phyloP scores from a whole-genome alignment of 2,888 invertebrate genomes.

The Lepidochitona cinerea region DNA sequence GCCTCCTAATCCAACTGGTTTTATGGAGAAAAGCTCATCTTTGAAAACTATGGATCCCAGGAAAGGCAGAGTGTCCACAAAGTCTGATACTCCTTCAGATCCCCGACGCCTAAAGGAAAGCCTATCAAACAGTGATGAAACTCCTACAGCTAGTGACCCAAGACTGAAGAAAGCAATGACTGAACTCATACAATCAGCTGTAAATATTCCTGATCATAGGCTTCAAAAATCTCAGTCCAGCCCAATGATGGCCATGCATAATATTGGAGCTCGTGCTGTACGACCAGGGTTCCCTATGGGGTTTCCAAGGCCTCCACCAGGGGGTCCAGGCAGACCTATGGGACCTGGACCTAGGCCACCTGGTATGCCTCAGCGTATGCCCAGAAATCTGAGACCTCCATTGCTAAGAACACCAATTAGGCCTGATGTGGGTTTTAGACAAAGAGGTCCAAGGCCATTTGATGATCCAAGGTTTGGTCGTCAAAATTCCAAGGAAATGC shows the following conservation, averaged over 20 bases:
- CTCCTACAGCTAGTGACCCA: slow-evolving; percentile 23
- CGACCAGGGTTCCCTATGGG: background rate
- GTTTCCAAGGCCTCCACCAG: slow-evolving; percentile 4
- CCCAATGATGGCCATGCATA: slow-evolving; percentile 27
- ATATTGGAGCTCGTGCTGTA: slow-evolving; percentile 24
- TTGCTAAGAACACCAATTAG: background rate
- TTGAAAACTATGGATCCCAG: background rate
- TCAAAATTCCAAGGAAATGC: background rate
- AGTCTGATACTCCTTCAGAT: background rate
- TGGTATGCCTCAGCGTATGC: background rate
- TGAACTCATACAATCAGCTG: slow-evolving; percentile 16
- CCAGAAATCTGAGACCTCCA: background rate
- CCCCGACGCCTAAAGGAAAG: background rate
- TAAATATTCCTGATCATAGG: slow-evolving; percentile 20
- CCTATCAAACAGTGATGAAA: background rate
- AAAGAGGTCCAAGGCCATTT: slow-evolving; percentile 1
- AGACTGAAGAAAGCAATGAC: slow-evolving; percentile 21
- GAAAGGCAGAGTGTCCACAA: background rate
- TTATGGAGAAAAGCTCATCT: background rate
- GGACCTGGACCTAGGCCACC: background rate
- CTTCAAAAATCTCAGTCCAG: slow-evolving; percentile 11
- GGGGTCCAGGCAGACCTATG: slow-evolving; percentile 14
- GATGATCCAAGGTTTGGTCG: slow-evolving; percentile 16
- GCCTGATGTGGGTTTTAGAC: background rate
- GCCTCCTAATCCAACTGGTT: background rate